A percentile compares a stretch with the other conserved stretches of the same genome.
These are phyloP conservation scores for Anolis sagrei DNA, from an alignment of 2,113 vertebrate species.

Conservation along the genomic window DNA sequence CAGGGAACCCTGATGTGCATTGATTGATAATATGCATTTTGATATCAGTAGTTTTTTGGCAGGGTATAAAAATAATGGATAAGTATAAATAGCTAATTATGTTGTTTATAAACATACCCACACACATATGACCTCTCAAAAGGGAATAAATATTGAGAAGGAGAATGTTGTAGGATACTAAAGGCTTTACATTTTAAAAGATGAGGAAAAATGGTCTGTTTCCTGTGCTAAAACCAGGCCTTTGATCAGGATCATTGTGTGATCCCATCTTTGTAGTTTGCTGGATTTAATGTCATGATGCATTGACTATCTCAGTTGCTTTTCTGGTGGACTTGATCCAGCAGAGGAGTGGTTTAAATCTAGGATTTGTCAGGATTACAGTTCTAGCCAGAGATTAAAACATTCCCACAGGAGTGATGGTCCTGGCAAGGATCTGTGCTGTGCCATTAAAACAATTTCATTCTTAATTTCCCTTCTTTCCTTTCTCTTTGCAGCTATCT, in stretches of 20 bases:
- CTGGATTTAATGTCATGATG: slow-evolving; percentile 40
- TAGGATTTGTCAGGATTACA: slow-evolving; percentile 73
- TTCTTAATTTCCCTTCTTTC: slow-evolving; percentile 11
- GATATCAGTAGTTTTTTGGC: background rate
- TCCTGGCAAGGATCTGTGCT: slow-evolving; percentile 40
- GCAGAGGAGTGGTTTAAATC: slow-evolving; percentile 57
- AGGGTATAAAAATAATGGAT: too few species aligned
- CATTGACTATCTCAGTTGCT: slow-evolving; percentile 54
- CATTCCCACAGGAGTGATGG: slow-evolving; percentile 56
- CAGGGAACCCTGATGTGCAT: background rate
- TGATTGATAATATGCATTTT: background rate
- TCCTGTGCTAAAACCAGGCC: background rate
- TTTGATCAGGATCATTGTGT: rapidly evolving
- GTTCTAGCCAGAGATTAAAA: slow-evolving; percentile 61
- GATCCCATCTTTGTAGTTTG: background rate
- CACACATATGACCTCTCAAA: too few species aligned
- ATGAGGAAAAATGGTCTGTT: background rate
- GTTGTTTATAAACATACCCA: too few species aligned
- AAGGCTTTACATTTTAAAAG: background rate
- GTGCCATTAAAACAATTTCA: slow-evolving; percentile 15
- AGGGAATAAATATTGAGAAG: background rate
- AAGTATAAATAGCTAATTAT: too few species aligned
- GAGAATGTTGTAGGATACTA: background rate
- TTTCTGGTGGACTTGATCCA: slow-evolving; percentile 53
- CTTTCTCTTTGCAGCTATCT: slow-evolving; percentile 85